Evolutionary conservation across 2,888 invertebrate genomes (phyloP), one percentile per base, ranked within the genome.

Genomic region (Allophyes oxyacanthae): DNA sequence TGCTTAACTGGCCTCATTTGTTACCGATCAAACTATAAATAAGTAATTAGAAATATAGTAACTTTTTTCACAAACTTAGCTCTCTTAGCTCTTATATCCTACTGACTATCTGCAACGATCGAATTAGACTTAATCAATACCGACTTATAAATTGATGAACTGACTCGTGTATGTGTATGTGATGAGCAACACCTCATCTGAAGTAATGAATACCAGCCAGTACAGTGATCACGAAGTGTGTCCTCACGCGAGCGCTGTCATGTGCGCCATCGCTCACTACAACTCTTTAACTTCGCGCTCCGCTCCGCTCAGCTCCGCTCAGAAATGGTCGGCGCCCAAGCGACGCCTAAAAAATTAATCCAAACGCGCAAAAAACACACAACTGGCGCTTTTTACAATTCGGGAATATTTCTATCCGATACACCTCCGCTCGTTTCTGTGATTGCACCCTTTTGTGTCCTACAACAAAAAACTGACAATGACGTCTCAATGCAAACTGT

Each of bases 401-500:
- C 42, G 49, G 63, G 75, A 79, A 79, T 78, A 79, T 71, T 59
- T 65, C 55, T 62, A 65, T 65, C 64, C 54, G 59, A 61, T 69
- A 59, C 70, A 65, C 72, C 60, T 68, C 63, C 66, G 51, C 75
- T 58, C 61, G 58, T 72, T 80, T 81, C 82, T 82, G 70, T 77
- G 75, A 78, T 61, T 81, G 80, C 79, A 85, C 84, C 88, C 90
- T 82, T 84, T 79, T 78, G 64, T 66, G 63, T 57, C 58, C 45
- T 11, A 28, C 9, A 43, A 63, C 58, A 70, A 78, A 75, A 77
- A 79, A 83, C 67, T 46, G 53, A 58, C 61, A 78, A 77, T 83
- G 86, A 89, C 85, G 84, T 82, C 83, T 89, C 87, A 88, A 90
- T 89, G 84, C 77, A 71, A 44, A 42, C 64, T 64, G 41, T 58